Evolutionary conservation across 2,888 invertebrate genomes (phyloP).

Genomic region (Julus scandinavius): DNA sequence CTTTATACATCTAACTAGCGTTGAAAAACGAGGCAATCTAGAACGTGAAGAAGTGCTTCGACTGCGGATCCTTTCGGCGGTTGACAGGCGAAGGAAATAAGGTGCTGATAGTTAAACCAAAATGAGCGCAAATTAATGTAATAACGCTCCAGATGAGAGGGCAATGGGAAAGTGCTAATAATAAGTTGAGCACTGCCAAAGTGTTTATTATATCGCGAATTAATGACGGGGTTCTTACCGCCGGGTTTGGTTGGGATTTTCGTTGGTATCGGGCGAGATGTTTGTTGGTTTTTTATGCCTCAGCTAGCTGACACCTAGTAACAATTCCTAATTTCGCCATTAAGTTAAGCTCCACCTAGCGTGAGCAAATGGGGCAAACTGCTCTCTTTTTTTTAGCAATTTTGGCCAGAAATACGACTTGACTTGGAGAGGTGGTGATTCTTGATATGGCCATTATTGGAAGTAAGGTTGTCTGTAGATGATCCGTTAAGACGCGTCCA

Average conservation of each 20-base stretch:
- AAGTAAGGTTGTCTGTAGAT: no score
- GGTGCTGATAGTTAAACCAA: constrained; percentile 39
- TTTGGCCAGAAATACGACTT: neutral
- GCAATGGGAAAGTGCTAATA: constrained; percentile 34
- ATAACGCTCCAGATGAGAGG: constrained; percentile 35
- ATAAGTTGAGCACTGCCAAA: constrained; percentile 35
- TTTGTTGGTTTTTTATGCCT: constrained; percentile 13
- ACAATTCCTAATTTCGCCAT: neutral
- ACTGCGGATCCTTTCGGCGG: constrained; percentile 21
- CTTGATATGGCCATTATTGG: neutral
- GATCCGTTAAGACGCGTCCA: no score
- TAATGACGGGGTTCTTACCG: constrained; percentile 26
- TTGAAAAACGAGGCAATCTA: constrained; percentile 47
- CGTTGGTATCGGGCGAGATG: neutral
- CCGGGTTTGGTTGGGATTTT: neutral
- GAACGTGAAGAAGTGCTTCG: constrained; percentile 34
- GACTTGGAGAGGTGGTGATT: neutral
- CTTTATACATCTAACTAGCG: constrained; percentile 39
- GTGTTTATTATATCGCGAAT: constrained; percentile 42
- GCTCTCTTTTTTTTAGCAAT: neutral
- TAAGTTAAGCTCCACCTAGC: neutral
- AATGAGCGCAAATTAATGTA: constrained; percentile 42
- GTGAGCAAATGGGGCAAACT: neutral
- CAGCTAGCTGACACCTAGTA: constrained; percentile 26
- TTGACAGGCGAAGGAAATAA: constrained; percentile 35